Conservation (phyloP, 2,113 vertebrate species). For the Bubo scandiacus region DNA sequence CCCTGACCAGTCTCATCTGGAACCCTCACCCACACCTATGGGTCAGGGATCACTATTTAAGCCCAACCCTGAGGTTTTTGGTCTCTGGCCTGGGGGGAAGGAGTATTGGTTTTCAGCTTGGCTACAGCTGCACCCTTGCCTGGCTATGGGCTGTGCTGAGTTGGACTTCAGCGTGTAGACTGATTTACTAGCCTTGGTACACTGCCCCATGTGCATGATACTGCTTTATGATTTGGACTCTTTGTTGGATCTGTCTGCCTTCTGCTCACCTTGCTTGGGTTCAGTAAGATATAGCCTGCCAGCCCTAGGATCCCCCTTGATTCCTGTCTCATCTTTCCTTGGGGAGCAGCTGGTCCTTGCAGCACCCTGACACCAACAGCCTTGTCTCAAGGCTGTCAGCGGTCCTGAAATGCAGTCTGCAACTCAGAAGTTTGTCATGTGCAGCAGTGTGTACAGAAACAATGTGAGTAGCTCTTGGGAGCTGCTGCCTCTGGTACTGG, state of each 20-base stretch:
- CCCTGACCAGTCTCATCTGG: neutral
- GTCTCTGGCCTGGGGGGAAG: rapidly evolving
- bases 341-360: neutral
- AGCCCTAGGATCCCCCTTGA: neutral
- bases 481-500: neutral
- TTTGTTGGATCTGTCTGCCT: neutral
- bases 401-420: neutral
- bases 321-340: neutral
- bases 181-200: neutral
- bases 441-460: neutral
- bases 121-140: neutral
- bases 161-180: neutral
- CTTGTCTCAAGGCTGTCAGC: neutral
- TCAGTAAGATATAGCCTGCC: neutral
- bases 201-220: neutral
- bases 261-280: neutral
- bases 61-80: rapidly evolving
- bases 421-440: neutral
- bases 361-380: too few species aligned
- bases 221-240: neutral
- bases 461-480: neutral
- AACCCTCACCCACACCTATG: neutral
- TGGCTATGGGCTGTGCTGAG: neutral
- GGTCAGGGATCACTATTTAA: neutral
- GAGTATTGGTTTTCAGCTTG: rapidly evolving